phyloP scores from a whole-genome alignment of 2,888 invertebrate species.

The Coelopa pilipes region DNA sequence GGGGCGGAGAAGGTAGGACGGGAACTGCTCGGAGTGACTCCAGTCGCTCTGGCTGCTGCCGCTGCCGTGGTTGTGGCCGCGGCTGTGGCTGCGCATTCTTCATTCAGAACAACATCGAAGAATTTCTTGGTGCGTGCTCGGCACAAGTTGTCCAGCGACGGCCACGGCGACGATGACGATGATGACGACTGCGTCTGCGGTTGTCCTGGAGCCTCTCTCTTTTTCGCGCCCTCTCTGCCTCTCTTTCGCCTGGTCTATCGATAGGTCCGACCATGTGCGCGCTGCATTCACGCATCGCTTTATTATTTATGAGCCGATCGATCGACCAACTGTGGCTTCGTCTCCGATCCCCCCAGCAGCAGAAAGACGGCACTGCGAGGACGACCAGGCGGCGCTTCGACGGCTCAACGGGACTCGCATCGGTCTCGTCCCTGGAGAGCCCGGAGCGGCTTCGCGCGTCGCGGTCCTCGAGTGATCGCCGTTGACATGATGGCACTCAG shows the following conservation, averaged over 20 bases:
- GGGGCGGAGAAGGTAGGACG: too few species aligned
- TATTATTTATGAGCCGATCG: constrained; percentile 26
- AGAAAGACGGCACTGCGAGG: background rate
- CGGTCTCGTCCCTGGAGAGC: background rate
- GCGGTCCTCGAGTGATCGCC: background rate
- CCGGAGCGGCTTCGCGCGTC: background rate
- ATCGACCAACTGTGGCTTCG: background rate
- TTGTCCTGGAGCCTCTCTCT: too few species aligned
- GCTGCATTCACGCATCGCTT: constrained; percentile 16
- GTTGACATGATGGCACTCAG: background rate
- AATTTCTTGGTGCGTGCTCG: constrained; percentile 65
- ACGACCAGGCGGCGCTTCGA: background rate
- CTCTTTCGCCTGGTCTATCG: background rate
- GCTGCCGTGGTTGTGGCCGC: constrained; percentile 33
- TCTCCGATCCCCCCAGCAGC: background rate
- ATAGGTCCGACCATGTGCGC: background rate
- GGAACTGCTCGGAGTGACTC: background rate
- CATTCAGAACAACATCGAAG: constrained; percentile 58
- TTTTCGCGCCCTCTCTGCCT: too few species aligned
- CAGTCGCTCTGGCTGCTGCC: constrained; percentile 43
- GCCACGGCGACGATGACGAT: background rate
- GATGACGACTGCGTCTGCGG: too few species aligned
- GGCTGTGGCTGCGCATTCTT: constrained; percentile 33
- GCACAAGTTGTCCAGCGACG: constrained; percentile 55
- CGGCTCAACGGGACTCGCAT: background rate